Conservation (phyloP, 2,888 invertebrate species). For the Pyrgus malvae region DNA sequence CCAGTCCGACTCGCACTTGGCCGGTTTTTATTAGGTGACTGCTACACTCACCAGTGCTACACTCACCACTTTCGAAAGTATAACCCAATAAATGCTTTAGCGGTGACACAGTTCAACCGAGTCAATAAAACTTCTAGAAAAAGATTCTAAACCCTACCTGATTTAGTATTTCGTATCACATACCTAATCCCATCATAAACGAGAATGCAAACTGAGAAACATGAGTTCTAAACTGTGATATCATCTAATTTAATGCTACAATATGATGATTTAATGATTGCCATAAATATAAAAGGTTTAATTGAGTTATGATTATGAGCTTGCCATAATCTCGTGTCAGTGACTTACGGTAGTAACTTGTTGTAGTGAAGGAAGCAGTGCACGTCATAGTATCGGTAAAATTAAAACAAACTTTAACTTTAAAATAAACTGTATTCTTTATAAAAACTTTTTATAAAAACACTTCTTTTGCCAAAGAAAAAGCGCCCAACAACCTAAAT, state of each 20-base stretch:
- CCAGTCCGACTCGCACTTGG: no score
- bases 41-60: no score
- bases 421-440: no score
- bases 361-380: conserved; percentile 40
- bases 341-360: conserved; percentile 46
- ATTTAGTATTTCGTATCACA: neutral
- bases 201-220: conserved; percentile 7
- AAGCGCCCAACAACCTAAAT: no score
- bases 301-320: conserved; percentile 78
- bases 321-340: conserved; percentile 66
- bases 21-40: no score
- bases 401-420: neutral
- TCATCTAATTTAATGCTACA: conserved; percentile 51
- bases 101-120: no score
- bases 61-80: no score
- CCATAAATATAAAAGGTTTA: conserved; percentile 77
- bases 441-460: no score
- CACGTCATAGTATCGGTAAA: conserved; percentile 16
- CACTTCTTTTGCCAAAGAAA: no score
- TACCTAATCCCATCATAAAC: conserved; percentile 18
- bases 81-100: no score
- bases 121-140: no score
- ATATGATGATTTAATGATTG: conserved; percentile 63
- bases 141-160: neutral
- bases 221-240: conserved; percentile 5